Evolutionary conservation across 2,888 invertebrate species (phyloP).

Genomic region (Sinelater perroti): DNA sequence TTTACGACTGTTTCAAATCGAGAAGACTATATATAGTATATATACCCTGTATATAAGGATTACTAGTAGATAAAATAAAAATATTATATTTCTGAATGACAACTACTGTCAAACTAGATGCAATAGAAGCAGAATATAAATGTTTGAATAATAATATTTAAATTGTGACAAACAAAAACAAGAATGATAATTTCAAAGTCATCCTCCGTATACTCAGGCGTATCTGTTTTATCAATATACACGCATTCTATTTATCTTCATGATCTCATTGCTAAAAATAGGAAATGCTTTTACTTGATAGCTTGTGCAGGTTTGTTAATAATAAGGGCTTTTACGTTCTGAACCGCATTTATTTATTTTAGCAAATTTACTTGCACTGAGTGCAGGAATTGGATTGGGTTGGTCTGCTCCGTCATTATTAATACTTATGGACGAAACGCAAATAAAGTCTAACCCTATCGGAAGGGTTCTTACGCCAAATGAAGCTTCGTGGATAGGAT

Average conservation of each 20-base stretch:
- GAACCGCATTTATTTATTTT: too few species aligned
- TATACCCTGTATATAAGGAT: too few species aligned
- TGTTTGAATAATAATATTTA: too few species aligned
- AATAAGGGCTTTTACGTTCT: too few species aligned
- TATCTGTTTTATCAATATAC: neutral
- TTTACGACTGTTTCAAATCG: too few species aligned
- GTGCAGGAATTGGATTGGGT: constrained; percentile 58
- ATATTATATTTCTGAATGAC: too few species aligned
- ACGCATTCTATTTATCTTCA: neutral
- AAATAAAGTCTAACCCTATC: constrained; percentile 60
- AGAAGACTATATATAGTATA: too few species aligned
- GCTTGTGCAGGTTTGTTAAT: constrained; percentile 19
- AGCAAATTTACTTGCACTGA: constrained; percentile 17
- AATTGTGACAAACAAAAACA: too few species aligned
- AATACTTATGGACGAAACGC: constrained; percentile 47
- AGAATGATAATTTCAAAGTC: too few species aligned
- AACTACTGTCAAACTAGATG: too few species aligned
- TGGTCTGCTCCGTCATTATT: constrained; percentile 57
- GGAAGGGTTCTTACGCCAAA: constrained; percentile 61
- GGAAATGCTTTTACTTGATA: constrained; percentile 18
- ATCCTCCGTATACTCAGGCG: neutral
- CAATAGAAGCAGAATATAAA: too few species aligned
- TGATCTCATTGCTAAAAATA: neutral
- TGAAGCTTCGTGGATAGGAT: constrained; percentile 78
- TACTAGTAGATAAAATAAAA: too few species aligned